Conservation (phyloP, 2,113 vertebrate species). For the Phalacrocorax aristotelis region DNA sequence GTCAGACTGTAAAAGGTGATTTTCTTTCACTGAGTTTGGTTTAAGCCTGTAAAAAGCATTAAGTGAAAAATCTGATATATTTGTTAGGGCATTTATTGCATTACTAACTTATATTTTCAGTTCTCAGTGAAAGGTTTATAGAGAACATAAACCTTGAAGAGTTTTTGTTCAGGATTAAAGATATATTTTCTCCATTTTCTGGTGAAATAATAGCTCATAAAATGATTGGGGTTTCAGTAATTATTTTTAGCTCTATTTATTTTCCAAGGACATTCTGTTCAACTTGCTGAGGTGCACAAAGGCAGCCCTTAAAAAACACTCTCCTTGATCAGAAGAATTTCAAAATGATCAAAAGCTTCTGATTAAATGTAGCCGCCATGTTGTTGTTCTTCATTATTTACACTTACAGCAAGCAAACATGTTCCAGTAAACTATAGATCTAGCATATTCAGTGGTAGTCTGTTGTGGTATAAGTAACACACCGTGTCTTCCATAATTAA, state of each 20-base stretch:
- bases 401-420: not conserved
- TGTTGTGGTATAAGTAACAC: not conserved
- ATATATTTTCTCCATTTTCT: slow-evolving; percentile 62
- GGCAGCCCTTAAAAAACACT: not conserved
- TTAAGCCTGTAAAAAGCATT: slow-evolving; percentile 84
- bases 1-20: slow-evolving; percentile 76
- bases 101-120: slow-evolving; percentile 80
- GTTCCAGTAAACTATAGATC: not conserved
- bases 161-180: slow-evolving; percentile 74
- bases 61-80: slow-evolving; percentile 83
- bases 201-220: slow-evolving; percentile 67
- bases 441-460: not conserved
- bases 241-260: slow-evolving; percentile 68
- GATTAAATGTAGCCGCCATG: not conserved
- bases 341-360: slow-evolving; percentile 13
- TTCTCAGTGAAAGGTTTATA: slow-evolving; percentile 77
- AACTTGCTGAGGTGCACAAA: not conserved
- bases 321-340: slow-evolving; percentile 24
- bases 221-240: slow-evolving; percentile 53
- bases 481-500: not conserved
- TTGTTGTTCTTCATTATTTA: slow-evolving; percentile 30
- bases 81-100: slow-evolving; percentile 79
- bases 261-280: slow-evolving; percentile 1
- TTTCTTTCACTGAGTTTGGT: slow-evolving; percentile 76
- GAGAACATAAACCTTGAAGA: slow-evolving; percentile 75